Percentiles rank a stretch among this genome's conserved stretches.
phyloP scores from a whole-genome alignment of 2,888 invertebrate species.

The Flexamia atlantica region DNA sequence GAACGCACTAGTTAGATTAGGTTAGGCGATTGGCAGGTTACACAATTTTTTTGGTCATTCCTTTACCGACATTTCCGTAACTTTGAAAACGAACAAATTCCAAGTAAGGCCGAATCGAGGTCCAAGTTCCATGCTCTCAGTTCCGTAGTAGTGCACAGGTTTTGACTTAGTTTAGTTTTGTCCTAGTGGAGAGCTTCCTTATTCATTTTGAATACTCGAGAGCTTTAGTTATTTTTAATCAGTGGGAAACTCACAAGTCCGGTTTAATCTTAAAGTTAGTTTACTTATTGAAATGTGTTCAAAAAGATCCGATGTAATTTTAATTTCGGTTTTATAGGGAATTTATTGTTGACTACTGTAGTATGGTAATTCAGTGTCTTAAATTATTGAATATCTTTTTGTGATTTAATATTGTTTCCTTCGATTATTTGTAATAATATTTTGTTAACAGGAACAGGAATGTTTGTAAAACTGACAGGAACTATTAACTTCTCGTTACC shows the following conservation, averaged over 20 bases:
- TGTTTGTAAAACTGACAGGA: too few species aligned
- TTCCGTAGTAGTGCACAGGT: conserved; percentile 32
- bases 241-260: neutral
- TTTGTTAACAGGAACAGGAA: neutral
- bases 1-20: conserved; percentile 52
- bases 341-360: neutral
- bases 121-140: conserved; percentile 32
- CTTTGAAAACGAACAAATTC: conserved; percentile 55
- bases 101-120: conserved; percentile 30
- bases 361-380: conserved; percentile 34
- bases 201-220: conserved; percentile 4
- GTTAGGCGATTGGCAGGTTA: conserved; percentile 24
- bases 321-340: neutral
- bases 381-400: neutral
- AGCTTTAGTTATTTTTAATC: conserved; percentile 6
- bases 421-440: conserved; percentile 1
- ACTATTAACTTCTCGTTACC: conserved; percentile 29
- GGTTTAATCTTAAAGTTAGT: neutral
- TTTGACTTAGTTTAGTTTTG: conserved; percentile 31
- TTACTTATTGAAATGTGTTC: too few species aligned
- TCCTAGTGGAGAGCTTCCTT: neutral
- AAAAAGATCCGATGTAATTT: too few species aligned
- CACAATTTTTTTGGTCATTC: conserved; percentile 47
- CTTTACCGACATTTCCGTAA: conserved; percentile 47
- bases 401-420: neutral